Evolutionary conservation across 1,140 invertebrate genomes (phyloP).

Genomic region (Homalodisca vitripennis): DNA sequence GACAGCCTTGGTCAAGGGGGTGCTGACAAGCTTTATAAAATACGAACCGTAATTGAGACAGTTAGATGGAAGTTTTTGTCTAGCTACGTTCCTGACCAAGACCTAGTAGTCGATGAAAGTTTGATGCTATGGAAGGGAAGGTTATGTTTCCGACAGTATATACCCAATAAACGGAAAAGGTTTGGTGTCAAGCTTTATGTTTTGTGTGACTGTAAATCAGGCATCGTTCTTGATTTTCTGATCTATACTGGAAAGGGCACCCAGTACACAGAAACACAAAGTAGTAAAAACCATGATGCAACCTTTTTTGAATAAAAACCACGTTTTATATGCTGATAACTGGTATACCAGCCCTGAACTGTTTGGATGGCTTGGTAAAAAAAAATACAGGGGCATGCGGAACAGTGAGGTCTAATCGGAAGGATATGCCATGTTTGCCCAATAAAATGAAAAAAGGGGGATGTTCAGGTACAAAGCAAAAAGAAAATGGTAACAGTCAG

Average conservation of each 20-base stretch:
- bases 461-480: not conserved
- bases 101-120: not conserved
- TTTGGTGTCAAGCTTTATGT: not conserved
- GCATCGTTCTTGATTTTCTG: too few relatives aligned
- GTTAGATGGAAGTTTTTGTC: not conserved
- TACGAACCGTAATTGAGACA: constrained; percentile 32
- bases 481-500: constrained; percentile 1
- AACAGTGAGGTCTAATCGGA: constrained; percentile 2
- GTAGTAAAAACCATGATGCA: constrained; percentile 3
- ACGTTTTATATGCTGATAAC: not conserved
- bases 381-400: constrained; percentile 7
- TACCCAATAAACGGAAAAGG: too few relatives aligned
- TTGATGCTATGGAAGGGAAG: too few relatives aligned
- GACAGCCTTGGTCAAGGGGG: constrained; percentile 11
- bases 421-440: constrained; percentile 6
- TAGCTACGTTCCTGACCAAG: too few relatives aligned
- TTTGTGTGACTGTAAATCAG: not conserved
- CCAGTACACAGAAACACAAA: not conserved
- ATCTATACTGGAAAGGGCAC: too few relatives aligned
- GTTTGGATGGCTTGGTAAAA: not conserved
- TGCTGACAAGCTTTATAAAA: constrained; percentile 34
- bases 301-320: not conserved
- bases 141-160: not conserved
- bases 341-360: not conserved
- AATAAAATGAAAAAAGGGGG: constrained; percentile 8